A percentile compares a stretch with the other conserved stretches of the same genome.
Conservation (phyloP, 2,113 vertebrate genomes). For the Rutilus rutilus region DNA sequence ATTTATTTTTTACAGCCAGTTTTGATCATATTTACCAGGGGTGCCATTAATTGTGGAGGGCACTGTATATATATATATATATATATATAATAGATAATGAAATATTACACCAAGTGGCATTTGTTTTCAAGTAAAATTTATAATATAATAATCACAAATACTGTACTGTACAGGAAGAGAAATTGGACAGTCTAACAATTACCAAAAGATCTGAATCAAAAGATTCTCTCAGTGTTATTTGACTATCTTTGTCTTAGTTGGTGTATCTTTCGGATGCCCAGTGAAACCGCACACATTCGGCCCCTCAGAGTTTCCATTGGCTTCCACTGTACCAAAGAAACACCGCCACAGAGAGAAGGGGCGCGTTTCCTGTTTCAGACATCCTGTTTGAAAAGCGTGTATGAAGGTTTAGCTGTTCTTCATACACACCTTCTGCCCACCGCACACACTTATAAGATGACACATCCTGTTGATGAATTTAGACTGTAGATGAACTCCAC, state of each 20-base stretch:
- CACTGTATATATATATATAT: no score
- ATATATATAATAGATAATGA: background rate
- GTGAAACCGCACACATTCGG: background rate
- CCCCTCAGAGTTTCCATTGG: background rate
- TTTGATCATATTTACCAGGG: no score
- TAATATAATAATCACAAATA: background rate
- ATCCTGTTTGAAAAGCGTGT: slow-evolving; percentile 32
- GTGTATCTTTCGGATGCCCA: background rate
- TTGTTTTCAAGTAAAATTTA: background rate
- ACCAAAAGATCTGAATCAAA: background rate
- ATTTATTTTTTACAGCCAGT: no score
- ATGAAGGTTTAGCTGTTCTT: background rate
- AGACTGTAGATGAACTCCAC: background rate
- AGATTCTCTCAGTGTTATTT: background rate
- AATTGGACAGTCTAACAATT: background rate
- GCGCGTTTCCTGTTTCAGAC: slow-evolving; percentile 39
- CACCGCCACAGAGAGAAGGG: slow-evolving; percentile 14
- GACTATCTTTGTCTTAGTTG: background rate
- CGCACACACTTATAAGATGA: background rate
- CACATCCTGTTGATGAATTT: background rate
- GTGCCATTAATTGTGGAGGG: no score
- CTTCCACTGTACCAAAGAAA: background rate
- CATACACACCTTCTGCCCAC: background rate
- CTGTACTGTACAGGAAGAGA: background rate
- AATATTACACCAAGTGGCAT: background rate